A percentile compares a stretch with the other conserved stretches of the same genome.
Conservation (phyloP, 1,140 invertebrate species). For the Latrodectus geometricus region DNA sequence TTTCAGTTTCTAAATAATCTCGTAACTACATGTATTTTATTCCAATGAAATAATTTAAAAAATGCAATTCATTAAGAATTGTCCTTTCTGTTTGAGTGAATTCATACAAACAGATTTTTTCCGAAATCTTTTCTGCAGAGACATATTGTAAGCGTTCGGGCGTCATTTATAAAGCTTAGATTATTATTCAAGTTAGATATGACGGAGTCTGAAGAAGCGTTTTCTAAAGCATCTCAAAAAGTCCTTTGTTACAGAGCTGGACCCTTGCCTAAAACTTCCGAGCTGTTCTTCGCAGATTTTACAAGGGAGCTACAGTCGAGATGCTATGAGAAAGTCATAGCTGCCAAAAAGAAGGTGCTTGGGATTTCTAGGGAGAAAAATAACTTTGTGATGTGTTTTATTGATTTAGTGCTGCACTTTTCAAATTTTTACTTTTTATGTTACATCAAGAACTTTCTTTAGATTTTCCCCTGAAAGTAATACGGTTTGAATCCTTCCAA, state of each 20-base stretch:
- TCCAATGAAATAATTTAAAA: no score
- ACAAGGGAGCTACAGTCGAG: constrained; percentile 32
- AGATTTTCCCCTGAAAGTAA: no score
- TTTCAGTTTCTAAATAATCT: no score
- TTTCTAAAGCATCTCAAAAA: constrained; percentile 34
- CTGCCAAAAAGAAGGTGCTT: constrained; percentile 21
- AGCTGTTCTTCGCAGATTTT: constrained; percentile 37
- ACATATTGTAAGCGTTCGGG: no score
- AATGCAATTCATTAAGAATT: no score
- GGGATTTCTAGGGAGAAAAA: constrained; percentile 20
- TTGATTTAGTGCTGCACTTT: background rate
- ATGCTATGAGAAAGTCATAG: constrained; percentile 21
- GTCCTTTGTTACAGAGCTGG: constrained; percentile 46
- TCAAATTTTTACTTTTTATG: no score
- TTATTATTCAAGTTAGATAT: constrained; percentile 44
- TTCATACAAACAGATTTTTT: no score
- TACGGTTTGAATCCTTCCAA: no score
- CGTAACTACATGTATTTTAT: no score
- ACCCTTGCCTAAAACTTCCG: constrained; percentile 40
- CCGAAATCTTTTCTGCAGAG: no score
- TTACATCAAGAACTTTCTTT: no score
- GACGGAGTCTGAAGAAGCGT: constrained; percentile 23
- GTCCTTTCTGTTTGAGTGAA: no score
- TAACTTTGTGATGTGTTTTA: constrained; percentile 21
- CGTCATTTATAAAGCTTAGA: background rate